Evolutionary conservation across 2,113 vertebrate species (phyloP).

Genomic region (Clarias gariepinus): DNA sequence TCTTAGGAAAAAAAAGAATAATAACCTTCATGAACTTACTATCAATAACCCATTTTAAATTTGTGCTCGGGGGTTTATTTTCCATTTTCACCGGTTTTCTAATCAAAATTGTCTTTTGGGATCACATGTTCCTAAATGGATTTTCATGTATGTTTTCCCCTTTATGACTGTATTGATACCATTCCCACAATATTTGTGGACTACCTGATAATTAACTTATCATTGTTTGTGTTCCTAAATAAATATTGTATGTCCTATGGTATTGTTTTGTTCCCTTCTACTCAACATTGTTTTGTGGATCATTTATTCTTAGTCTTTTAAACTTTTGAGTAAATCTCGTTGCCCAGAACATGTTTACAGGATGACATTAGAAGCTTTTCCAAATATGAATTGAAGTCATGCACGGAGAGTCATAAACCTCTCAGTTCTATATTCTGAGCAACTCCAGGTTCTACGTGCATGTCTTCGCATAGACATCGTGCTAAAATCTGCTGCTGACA

Average conservation of each 20-base stretch:
- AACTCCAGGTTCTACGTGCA: background rate
- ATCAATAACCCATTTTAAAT: constrained; percentile 57
- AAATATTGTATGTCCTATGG: constrained; percentile 81
- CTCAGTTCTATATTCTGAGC: background rate
- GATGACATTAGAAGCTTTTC: background rate
- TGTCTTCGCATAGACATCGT: background rate
- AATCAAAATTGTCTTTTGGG: constrained; percentile 68
- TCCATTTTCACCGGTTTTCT: constrained; percentile 69
- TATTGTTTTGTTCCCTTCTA: background rate
- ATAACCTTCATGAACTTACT: constrained; percentile 46
- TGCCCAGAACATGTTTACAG: background rate
- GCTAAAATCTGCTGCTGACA: too few species aligned
- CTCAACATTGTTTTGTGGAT: background rate
- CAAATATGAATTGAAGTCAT: background rate
- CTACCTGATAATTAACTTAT: constrained; percentile 88
- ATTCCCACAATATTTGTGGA: constrained; percentile 89
- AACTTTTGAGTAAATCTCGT: background rate
- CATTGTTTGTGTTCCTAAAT: constrained; percentile 87
- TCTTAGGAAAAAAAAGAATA: constrained; percentile 45
- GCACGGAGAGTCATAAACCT: background rate
- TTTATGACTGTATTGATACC: constrained; percentile 82
- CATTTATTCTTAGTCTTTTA: background rate
- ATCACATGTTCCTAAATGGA: constrained; percentile 74
- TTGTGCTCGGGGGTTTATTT: constrained; percentile 61
- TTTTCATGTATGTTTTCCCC: constrained; percentile 74